Conservation (phyloP, 2,113 vertebrate species). For the Salvelinus alpinus region DNA sequence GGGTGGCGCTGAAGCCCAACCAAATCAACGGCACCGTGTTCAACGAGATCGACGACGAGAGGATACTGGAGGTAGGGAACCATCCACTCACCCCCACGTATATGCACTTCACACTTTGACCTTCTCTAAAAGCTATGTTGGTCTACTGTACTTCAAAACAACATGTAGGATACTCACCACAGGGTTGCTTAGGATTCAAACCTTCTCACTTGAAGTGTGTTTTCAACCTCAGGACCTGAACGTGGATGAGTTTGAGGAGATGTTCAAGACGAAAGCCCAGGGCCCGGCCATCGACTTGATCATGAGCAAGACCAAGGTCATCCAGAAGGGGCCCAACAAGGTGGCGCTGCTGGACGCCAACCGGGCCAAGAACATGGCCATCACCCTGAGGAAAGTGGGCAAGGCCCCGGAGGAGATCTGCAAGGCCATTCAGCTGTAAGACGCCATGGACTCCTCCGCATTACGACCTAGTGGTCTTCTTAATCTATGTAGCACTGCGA, state of each 20-base stretch:
- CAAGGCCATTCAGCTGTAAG: constrained; percentile 90
- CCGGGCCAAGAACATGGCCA: constrained; percentile 95
- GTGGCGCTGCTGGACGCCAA: constrained; percentile 92
- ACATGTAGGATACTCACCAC: neutral
- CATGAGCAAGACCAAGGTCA: constrained; percentile 83
- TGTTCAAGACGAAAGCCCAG: constrained; percentile 97
- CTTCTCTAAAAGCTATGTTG: neutral
- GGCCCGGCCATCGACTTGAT: constrained; percentile 84
- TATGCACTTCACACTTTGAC: neutral
- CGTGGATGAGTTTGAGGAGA: constrained; percentile 93
- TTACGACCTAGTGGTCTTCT: no score
- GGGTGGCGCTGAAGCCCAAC: constrained; percentile 95
- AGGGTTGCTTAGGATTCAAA: neutral
- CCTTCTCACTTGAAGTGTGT: neutral
- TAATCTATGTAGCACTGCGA: no score
- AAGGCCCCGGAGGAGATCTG: constrained; percentile 91
- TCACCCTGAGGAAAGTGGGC: constrained; percentile 93
- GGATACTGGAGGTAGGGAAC: constrained; percentile 86
- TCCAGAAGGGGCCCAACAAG: constrained; percentile 85
- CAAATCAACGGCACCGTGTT: constrained; percentile 98
- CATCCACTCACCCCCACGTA: no score
- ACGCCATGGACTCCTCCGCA: neutral
- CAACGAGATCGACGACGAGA: constrained; percentile 95
- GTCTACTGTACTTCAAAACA: neutral
- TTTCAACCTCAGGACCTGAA: constrained; percentile 83